Percentiles rank a stretch among this genome's conserved stretches.
Evolutionary conservation across 2,113 vertebrate genomes (phyloP).

Genomic region (Rhombomys opimus): DNA sequence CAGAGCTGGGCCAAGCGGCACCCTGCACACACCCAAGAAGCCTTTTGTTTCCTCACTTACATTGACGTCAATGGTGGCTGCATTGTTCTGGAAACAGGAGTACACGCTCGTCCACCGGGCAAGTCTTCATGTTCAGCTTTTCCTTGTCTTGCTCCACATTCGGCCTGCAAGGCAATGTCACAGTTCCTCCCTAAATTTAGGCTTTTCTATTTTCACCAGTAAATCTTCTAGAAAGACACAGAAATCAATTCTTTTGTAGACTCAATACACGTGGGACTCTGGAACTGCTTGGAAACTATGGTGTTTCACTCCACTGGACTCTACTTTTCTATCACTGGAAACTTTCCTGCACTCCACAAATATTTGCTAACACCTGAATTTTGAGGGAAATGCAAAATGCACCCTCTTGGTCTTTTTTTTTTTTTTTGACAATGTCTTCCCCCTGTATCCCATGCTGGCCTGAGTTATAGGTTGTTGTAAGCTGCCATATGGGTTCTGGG

Average conservation of each 20-base stretch:
- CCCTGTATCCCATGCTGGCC: neutral
- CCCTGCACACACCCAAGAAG: conserved; percentile 50
- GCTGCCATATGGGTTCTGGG: neutral
- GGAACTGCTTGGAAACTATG: neutral
- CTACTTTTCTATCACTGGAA: neutral
- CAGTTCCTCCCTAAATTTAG: conserved; percentile 24
- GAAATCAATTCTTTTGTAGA: neutral
- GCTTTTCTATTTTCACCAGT: conserved; percentile 2
- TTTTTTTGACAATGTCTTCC: neutral
- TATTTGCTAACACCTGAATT: neutral
- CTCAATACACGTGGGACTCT: neutral
- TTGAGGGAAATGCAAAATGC: neutral
- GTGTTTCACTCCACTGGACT: neutral
- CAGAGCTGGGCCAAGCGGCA: conserved; percentile 56
- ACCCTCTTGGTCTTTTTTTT: neutral
- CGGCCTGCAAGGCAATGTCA: neutral
- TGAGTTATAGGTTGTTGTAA: neutral
- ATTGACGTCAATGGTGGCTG: conserved; percentile 66
- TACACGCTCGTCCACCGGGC: conserved; percentile 8
- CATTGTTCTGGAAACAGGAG: conserved; percentile 65
- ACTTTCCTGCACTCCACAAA: neutral
- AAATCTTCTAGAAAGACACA: neutral
- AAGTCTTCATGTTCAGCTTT: neutral
- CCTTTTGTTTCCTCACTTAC: conserved; percentile 46
- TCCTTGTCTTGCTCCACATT: neutral